Percentiles rank a stretch among this genome's conserved stretches.
phyloP scores from a whole-genome alignment of 2,113 vertebrate genomes.

The Octodon degus region DNA sequence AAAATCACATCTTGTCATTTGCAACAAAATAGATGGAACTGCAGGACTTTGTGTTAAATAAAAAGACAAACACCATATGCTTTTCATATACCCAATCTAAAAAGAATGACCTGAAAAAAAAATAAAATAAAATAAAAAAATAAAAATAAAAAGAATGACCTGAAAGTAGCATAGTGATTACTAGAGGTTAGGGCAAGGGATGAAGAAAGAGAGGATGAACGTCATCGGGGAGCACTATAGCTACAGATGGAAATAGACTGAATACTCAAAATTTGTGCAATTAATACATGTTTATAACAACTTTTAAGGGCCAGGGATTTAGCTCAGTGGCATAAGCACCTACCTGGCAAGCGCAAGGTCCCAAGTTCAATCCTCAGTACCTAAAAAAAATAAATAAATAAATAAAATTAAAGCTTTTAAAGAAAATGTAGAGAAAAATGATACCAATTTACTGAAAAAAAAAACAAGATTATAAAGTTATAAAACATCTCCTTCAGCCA shows the following conservation, averaged over 20 bases:
- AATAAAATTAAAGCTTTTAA: background rate
- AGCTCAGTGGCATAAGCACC: too few relatives aligned
- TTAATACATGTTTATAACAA: too few relatives aligned
- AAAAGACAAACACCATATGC: background rate
- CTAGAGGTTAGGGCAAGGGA: background rate
- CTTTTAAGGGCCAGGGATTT: too few relatives aligned
- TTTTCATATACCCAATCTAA: too few relatives aligned
- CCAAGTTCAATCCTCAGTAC: too few relatives aligned
- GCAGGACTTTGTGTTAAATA: background rate
- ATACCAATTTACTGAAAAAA: background rate
- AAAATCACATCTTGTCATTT: background rate
- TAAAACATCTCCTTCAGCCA: background rate
- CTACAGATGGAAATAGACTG: background rate
- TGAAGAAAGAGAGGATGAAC: background rate
- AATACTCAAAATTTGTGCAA: too few relatives aligned
- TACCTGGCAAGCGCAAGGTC: too few relatives aligned
- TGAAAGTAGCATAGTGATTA: background rate
- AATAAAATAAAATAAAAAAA: too few relatives aligned
- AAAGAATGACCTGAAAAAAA: background rate
- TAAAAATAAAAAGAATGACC: background rate
- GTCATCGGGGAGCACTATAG: background rate
- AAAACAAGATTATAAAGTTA: background rate
- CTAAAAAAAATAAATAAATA: too few relatives aligned
- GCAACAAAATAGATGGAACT: background rate
- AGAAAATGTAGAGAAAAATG: background rate